These are phyloP conservation scores for Oreocharis arfaki DNA, from an alignment of 2,113 vertebrate species.

Conservation along the genomic window DNA sequence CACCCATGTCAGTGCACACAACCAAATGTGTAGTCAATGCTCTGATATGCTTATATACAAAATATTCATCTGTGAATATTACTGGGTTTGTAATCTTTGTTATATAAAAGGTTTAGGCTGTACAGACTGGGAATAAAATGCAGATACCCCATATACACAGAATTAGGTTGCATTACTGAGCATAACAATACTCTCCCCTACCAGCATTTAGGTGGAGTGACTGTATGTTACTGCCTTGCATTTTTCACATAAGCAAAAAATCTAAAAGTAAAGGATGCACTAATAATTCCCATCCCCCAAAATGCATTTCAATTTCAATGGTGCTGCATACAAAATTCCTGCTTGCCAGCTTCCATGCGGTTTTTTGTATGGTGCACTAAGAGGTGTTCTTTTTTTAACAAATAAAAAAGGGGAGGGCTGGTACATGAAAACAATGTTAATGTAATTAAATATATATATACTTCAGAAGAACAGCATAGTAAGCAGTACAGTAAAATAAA, in stretches of 20 bases:
- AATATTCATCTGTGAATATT: conserved; percentile 72
- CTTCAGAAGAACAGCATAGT: conserved; percentile 73
- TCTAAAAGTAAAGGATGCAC: conserved; percentile 49
- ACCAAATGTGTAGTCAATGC: conserved; percentile 32
- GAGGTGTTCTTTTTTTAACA: conserved; percentile 70
- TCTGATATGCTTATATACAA: conserved; percentile 48
- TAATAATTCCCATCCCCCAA: conserved; percentile 55
- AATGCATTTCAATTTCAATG: conserved; percentile 69
- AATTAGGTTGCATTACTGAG: conserved; percentile 68
- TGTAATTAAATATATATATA: conserved; percentile 71
- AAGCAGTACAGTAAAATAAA: conserved; percentile 82
- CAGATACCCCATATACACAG: conserved; percentile 54
- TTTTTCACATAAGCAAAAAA: conserved; percentile 64
- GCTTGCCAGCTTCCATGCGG: conserved; percentile 68
- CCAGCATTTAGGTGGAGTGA: conserved; percentile 64
- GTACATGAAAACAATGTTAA: conserved; percentile 73
- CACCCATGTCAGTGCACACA: neutral
- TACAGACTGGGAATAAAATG: conserved; percentile 63
- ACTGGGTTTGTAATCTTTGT: conserved; percentile 75
- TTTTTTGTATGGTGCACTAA: conserved; percentile 82
- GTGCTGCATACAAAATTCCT: conserved; percentile 73
- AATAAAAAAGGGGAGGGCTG: conserved; percentile 67
- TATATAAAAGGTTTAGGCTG: conserved; percentile 72
- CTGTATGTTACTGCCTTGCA: conserved; percentile 66
- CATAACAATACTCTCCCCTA: conserved; percentile 65